Evolutionary conservation across 2,797 vertebrate genomes (phyloP), one percentile per base, ranked within the genome.

Genomic region (Parambassis ranga): DNA sequence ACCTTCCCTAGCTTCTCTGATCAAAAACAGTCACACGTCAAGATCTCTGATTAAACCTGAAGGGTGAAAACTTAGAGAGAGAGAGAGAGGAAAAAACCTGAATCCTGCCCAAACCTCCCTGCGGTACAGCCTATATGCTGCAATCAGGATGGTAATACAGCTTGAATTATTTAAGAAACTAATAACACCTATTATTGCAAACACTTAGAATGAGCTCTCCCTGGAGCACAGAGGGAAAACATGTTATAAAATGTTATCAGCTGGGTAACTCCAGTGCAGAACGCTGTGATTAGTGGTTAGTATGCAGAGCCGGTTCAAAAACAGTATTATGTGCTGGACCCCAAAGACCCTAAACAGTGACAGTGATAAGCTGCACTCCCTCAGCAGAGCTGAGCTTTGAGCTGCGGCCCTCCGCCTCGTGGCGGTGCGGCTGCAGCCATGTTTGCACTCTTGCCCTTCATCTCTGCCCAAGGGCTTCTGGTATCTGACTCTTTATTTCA

Each of bases 41-140:
- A 11, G 28, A 33, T 47, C 36, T 39, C 58, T 81, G 74, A 85
- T 83, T 75, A 77, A 23, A 76, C 39, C 53, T 72, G 68, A 85
- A 61, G 35, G 28, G 49, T 71, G 67, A 80, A 71, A 58, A 31
- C 35, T 42, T 52, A 50, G 33, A 26, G 44, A 65, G 68, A 22
- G 26, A 62, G 41, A 48, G 22, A 4, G 4, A 10, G 38, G 39
- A 60, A 52, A 23, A 48, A n/a, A n/a, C n/a, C n/a, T 14, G 37
- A 65, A 47, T 20, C 32, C 24, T 24, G 48, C 9, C 32, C n/a
- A 46, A 42, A 61, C 28, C 39, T 55, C 53, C 28, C 65, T 57
- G 53, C 42, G 37, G 49, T 65, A 52, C 57, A 31, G 26, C 27
- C 52, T 49, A 15, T 46, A 76, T 47, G 23, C 38, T 3, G 28